Evolutionary conservation across 2,113 vertebrate species (phyloP).

Genomic region (Phyllostomus discolor): DNA sequence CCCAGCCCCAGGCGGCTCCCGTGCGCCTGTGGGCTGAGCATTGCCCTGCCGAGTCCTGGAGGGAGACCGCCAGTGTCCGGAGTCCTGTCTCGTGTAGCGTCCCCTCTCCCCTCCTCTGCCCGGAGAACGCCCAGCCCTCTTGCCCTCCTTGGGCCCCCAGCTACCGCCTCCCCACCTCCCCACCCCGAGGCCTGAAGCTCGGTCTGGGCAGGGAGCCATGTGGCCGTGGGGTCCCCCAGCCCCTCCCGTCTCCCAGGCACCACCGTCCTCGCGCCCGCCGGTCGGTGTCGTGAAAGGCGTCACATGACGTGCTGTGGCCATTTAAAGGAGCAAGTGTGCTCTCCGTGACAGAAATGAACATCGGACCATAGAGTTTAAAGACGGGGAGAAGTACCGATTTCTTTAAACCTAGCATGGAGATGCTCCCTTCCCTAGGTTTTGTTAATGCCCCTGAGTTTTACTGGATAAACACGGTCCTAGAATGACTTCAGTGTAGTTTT

Average conservation of each 20-base stretch:
- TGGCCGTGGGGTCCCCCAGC: fast-evolving
- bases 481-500: background rate
- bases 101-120: background rate
- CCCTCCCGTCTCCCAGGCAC: background rate
- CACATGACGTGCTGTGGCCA: background rate
- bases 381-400: background rate
- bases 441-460: constrained; percentile 58
- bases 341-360: background rate
- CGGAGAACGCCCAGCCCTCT: background rate
- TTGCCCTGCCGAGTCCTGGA: background rate
- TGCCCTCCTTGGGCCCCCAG: background rate
- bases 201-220: background rate
- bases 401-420: constrained; percentile 37
- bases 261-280: background rate
- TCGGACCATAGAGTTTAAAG: background rate
- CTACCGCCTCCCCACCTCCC: no score
- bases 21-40: background rate
- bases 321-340: background rate
- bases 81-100: background rate
- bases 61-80: fast-evolving
- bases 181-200: background rate
- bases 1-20: background rate
- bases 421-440: constrained; percentile 57
- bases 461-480: background rate
- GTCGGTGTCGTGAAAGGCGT: background rate